phyloP scores from a whole-genome alignment of 2,797 vertebrate species.

The Acrocephalus scirpaceus region DNA sequence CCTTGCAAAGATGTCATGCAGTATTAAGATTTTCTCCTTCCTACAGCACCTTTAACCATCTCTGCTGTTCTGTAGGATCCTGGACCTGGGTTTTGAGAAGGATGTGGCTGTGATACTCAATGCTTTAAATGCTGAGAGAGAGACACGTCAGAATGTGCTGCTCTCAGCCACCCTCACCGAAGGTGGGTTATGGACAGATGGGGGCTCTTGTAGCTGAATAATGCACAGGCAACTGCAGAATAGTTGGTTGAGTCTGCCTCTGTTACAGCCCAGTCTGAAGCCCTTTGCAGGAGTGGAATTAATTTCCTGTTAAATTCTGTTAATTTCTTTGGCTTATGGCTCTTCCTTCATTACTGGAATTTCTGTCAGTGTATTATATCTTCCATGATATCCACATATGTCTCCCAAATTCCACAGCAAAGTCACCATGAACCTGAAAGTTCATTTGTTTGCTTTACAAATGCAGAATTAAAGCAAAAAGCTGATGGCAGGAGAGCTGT shows the following conservation, averaged over 20 bases:
- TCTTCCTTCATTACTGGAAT: background rate
- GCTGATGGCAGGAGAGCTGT: background rate
- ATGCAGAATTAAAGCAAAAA: background rate
- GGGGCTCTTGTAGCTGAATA: background rate
- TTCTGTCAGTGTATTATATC: background rate
- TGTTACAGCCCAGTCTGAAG: background rate
- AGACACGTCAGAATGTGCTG: constrained; percentile 86
- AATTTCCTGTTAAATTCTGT: background rate
- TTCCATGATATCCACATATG: rapidly evolving
- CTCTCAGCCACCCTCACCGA: constrained; percentile 91
- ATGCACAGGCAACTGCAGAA: background rate
- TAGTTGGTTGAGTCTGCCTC: background rate
- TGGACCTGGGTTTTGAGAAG: constrained; percentile 96
- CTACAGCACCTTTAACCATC: background rate
- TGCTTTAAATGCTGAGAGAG: constrained; percentile 81
- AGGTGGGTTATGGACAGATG: constrained; percentile 71
- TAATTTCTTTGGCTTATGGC: background rate
- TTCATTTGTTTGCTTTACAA: background rate
- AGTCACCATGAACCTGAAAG: background rate
- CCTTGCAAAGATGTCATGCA: background rate
- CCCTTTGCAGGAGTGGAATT: background rate
- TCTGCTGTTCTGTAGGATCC: constrained; percentile 76
- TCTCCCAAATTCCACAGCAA: background rate
- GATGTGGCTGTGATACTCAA: constrained; percentile 91
- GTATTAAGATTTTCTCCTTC: background rate